Evolutionary conservation across 2,113 vertebrate species (phyloP), one percentile per base, ranked within the genome.

Genomic region (Sceloporus undulatus): DNA sequence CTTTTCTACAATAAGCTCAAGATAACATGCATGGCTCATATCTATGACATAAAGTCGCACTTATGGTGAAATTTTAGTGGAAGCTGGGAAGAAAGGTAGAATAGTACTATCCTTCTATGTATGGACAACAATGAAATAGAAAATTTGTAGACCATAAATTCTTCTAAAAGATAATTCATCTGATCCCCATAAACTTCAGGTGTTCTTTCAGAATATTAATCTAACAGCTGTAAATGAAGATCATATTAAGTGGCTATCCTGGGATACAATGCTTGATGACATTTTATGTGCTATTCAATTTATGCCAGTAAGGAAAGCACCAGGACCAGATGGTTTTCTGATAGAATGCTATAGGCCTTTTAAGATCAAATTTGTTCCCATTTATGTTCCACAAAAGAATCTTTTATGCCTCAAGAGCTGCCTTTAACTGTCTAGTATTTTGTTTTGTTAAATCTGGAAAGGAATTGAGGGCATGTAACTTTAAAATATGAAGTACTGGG

Each of bases 251-350:
- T n/a, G 56, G n/a, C 56, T 80, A 38, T 38, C 19, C 19, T 62
- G 19, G 9, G n/a, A 80, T 59, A 34, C 25, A 54, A 79, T 5
- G 52, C 70, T 40, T 54, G 13, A 79, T 56, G 48, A 34, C 56
- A 80, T 80, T 9, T 80, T 34, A 59, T 80, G 54, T 80, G 52
- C 14, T 54, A 79, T 79, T 79, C 78, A 56, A 18, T 59, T 14
- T 18, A 59, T 34, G 27, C 25, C 16, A 56, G 2, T 7, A 34
- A 18, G n/a, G 9, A 80, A 62, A 80, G 79, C 27, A 54, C 52
- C 52, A 56, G 14, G 76, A 80, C 79, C 29, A 80, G 79, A 62
- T 38, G 54, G 54, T 80, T 80, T 79, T 62, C 79, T 62, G 54
- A 80, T 38, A 62, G 79, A 59, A 62, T 62, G 8, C 5, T 38